Evolutionary conservation across 2,113 vertebrate genomes (phyloP).

Genomic region (Dasypus novemcinctus): DNA sequence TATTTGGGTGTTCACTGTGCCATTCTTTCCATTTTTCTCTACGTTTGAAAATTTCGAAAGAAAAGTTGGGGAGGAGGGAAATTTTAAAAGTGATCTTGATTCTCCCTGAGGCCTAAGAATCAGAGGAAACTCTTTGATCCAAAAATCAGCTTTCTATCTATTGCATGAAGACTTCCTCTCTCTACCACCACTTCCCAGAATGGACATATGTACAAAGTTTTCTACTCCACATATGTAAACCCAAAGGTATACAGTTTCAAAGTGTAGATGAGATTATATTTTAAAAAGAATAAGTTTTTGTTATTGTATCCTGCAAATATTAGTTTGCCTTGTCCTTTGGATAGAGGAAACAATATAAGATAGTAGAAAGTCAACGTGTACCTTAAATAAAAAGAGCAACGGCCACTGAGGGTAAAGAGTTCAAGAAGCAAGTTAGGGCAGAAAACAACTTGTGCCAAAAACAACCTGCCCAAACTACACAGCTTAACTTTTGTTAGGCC

Average conservation of each 20-base stretch:
- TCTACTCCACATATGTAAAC: not conserved
- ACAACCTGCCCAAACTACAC: not conserved
- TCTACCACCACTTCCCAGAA: not conserved
- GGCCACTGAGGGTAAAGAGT: not conserved
- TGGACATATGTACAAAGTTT: conserved; percentile 26
- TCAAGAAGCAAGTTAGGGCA: not conserved
- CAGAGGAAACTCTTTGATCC: not conserved
- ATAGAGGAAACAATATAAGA: not conserved
- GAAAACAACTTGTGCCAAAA: not conserved
- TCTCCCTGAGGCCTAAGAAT: not conserved
- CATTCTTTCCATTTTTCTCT: not conserved
- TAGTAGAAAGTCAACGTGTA: not conserved
- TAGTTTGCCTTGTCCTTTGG: not conserved
- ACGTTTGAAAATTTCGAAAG: conserved; percentile 30
- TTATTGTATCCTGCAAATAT: not conserved
- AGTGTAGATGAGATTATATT: not conserved
- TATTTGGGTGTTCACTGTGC: not conserved
- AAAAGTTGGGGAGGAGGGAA: not conserved
- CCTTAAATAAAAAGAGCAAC: not conserved
- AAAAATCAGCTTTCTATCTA: not conserved
- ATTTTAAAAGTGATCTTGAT: not conserved
- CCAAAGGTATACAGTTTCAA: not conserved
- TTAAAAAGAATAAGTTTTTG: not conserved
- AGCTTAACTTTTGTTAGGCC: not conserved
- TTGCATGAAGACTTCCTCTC: not conserved